Conservation (phyloP, 1,140 invertebrate genomes). For the Amphibalanus amphitrite region DNA sequence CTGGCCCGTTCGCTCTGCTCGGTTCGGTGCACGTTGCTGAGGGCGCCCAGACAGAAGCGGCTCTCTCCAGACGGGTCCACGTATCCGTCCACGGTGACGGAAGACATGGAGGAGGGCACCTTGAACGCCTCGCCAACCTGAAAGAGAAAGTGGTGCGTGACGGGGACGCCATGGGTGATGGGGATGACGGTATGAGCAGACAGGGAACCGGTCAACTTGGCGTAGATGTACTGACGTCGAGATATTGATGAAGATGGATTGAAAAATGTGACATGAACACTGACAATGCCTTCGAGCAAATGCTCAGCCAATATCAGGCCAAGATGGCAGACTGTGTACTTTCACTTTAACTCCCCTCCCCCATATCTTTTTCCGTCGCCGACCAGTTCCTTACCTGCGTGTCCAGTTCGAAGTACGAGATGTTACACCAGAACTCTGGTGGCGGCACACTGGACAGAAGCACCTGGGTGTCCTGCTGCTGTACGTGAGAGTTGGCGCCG, state of each 20-base stretch:
- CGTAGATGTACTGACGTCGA: too few relatives aligned
- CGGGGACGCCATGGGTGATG: too few relatives aligned
- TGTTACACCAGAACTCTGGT: conserved; percentile 98
- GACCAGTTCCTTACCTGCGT: conserved; percentile 60
- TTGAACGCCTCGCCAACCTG: conserved; percentile 94
- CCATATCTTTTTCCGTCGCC: too few relatives aligned
- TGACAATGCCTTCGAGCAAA: too few relatives aligned
- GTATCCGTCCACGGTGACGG: conserved; percentile 92
- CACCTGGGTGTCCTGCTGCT: not conserved
- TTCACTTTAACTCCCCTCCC: too few relatives aligned
- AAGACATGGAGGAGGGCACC: conserved; percentile 80
- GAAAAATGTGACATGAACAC: too few relatives aligned
- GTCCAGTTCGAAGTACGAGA: conserved; percentile 96
- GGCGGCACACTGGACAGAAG: conserved; percentile 54
- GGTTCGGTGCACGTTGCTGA: conserved; percentile 96
- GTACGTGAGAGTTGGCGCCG: too few relatives aligned
- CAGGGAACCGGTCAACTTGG: too few relatives aligned
- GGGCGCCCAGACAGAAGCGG: conserved; percentile 89
- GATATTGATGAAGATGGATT: too few relatives aligned
- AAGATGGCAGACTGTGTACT: too few relatives aligned
- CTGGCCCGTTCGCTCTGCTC: conserved; percentile 79
- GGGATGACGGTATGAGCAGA: too few relatives aligned
- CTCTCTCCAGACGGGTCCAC: conserved; percentile 85
- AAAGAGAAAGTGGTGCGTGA: not conserved
- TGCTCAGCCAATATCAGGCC: too few relatives aligned